Percentiles rank a stretch among this genome's conserved stretches.
These are phyloP conservation scores for Furcula furcula DNA, from an alignment of 2,888 invertebrate genomes.

Conservation along the genomic window DNA sequence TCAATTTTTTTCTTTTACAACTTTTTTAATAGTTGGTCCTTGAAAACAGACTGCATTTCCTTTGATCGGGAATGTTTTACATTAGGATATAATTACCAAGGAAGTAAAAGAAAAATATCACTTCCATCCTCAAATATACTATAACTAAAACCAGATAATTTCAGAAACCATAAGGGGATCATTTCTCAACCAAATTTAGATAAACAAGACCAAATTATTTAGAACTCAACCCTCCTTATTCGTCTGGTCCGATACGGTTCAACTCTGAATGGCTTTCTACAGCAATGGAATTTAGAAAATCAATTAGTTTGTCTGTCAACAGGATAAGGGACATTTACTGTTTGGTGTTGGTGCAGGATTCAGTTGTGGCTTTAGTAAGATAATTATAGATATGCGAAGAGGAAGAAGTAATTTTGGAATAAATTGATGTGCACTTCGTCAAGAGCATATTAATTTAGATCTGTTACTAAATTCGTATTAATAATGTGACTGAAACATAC, in stretches of 20 bases:
- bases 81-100: conserved; percentile 7
- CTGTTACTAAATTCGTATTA: too few relatives aligned
- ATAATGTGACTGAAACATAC: too few relatives aligned
- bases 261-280: conserved; percentile 23
- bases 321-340: conserved; percentile 53
- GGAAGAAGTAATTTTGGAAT: conserved; percentile 6
- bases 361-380: conserved; percentile 35
- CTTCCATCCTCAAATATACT: conserved; percentile 36
- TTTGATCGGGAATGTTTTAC: conserved; percentile 1
- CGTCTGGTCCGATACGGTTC: conserved; percentile 7
- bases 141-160: conserved; percentile 44
- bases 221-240: conserved; percentile 1
- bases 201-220: conserved; percentile 22
- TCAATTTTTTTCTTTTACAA: too few relatives aligned
- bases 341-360: conserved; percentile 34
- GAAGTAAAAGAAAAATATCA: conserved; percentile 23
- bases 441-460: conserved; percentile 1
- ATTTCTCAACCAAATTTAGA: conserved; percentile 44
- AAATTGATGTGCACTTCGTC: neutral
- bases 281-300: conserved; percentile 53
- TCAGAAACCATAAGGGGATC: conserved; percentile 43
- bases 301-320: conserved; percentile 73
- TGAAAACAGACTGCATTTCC: too few relatives aligned
- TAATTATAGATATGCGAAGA: conserved; percentile 19
- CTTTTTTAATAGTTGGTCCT: too few relatives aligned